These are phyloP conservation scores for Hylyphantes graminicola DNA, from an alignment of 1,140 invertebrate genomes.

Conservation along the genomic window DNA sequence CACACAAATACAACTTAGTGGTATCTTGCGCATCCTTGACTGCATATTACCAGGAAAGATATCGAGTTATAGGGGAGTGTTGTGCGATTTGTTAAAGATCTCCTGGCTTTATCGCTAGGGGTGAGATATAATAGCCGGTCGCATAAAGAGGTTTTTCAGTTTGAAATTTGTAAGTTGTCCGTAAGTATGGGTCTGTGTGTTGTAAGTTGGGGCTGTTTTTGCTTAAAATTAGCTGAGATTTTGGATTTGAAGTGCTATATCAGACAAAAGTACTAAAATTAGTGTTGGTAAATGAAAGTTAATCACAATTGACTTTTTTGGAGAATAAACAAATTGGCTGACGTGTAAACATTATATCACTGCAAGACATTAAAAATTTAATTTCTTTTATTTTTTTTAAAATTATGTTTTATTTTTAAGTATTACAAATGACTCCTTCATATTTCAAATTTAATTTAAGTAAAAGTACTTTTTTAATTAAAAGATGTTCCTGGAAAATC, in stretches of 20 bases:
- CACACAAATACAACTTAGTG: too few species aligned
- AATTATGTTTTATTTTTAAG: background rate
- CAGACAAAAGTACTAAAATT: background rate
- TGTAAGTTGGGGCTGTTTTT: background rate
- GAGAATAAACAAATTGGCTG: background rate
- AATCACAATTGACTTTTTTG: background rate
- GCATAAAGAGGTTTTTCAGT: background rate
- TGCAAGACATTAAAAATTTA: too few species aligned
- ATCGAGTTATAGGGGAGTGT: background rate
- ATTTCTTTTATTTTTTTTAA: background rate
- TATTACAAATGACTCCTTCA: too few species aligned
- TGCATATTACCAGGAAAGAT: conserved; percentile 36
- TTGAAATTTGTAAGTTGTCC: too few species aligned
- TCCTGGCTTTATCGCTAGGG: conserved; percentile 3
- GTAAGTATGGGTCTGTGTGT: background rate
- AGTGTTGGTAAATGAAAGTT: background rate
- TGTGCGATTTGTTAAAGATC: conserved; percentile 53
- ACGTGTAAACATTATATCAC: background rate
- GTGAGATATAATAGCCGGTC: background rate
- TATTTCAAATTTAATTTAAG: too few species aligned
- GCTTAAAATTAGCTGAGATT: background rate
- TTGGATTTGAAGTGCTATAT: background rate
- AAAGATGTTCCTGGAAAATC: too few species aligned
- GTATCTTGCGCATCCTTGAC: conserved; percentile 36
- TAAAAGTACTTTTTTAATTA: too few species aligned